These are phyloP conservation scores for Lissocephala sabroskyi DNA, from an alignment of 2,888 invertebrate species.

Conservation along the genomic window DNA sequence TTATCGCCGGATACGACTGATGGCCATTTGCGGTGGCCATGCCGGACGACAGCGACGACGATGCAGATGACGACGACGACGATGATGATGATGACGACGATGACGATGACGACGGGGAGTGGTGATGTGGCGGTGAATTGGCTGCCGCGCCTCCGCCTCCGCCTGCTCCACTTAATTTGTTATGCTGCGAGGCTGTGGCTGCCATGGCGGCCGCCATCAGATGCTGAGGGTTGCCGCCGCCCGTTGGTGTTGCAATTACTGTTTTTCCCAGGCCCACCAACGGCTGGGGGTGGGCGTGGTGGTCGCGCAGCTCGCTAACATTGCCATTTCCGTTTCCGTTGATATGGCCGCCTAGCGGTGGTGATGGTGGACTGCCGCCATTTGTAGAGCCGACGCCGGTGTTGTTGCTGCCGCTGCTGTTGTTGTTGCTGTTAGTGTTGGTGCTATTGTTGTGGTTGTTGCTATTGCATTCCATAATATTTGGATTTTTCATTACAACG, in stretches of 20 bases:
- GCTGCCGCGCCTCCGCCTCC: conserved; percentile 27
- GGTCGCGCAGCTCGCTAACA: conserved; percentile 35
- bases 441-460: conserved; percentile 15
- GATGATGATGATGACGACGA: conserved; percentile 17
- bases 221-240: conserved; percentile 5
- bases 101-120: conserved; percentile 14
- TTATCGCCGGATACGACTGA: conserved; percentile 82
- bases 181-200: conserved; percentile 23
- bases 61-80: conserved; percentile 23
- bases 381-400: conserved; percentile 32
- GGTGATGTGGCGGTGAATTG: conserved; percentile 29
- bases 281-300: background rate
- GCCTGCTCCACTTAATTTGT: conserved; percentile 27
- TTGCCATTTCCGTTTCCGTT: conserved; percentile 66
- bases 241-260: conserved; percentile 28
- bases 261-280: conserved; percentile 15
- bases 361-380: conserved; percentile 1
- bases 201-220: conserved; percentile 21
- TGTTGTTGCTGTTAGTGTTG: conserved; percentile 21
- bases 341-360: conserved; percentile 44
- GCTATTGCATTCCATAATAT: conserved; percentile 58
- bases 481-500: conserved; percentile 64
- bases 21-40: conserved; percentile 50
- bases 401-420: conserved; percentile 10
- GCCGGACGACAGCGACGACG: conserved; percentile 17